Percentiles rank a stretch among this genome's conserved stretches.
phyloP scores from a whole-genome alignment of 2,113 vertebrate genomes.

The Lophotis ruficrista region DNA sequence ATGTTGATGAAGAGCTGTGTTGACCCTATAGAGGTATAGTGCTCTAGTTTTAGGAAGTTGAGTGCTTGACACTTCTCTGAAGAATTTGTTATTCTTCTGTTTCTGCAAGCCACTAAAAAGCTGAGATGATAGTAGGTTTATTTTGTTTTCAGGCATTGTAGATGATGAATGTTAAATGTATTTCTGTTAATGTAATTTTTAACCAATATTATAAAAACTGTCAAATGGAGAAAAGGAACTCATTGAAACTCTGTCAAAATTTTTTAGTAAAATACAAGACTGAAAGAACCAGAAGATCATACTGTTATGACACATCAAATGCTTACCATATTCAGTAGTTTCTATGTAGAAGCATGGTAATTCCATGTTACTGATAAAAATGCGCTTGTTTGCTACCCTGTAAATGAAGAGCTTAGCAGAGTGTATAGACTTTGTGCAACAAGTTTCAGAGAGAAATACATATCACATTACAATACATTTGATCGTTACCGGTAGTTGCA shows the following conservation, averaged over 20 bases:
- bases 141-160: background rate
- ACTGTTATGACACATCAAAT: background rate
- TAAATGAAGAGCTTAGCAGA: background rate
- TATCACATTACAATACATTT: background rate
- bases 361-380: background rate
- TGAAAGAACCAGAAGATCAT: background rate
- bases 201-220: background rate
- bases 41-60: background rate
- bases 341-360: background rate
- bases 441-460: background rate
- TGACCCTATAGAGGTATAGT: background rate
- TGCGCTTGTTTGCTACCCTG: background rate
- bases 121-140: background rate
- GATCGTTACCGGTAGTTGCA: background rate
- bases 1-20: background rate
- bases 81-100: background rate
- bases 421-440: background rate
- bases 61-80: background rate
- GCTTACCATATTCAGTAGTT: background rate
- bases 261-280: background rate
- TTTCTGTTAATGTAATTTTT: conserved; percentile 15
- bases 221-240: background rate
- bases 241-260: background rate
- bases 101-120: background rate
- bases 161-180: background rate